Evolutionary conservation across 2,113 vertebrate species (phyloP).

Genomic region (Corvus moneduloides): DNA sequence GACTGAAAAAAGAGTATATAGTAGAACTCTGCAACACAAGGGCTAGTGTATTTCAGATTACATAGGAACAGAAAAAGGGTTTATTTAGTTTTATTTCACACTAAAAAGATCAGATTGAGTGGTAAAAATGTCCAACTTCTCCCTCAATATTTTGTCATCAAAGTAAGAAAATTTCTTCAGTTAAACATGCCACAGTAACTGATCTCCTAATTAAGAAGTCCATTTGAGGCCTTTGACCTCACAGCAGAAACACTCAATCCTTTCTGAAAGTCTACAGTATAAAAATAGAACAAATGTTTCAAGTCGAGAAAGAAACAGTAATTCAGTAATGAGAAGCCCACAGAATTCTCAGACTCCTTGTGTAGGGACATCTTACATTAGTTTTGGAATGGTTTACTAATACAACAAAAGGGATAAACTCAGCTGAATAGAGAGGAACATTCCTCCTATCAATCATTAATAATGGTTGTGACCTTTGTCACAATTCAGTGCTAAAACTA

Average conservation of each 20-base stretch:
- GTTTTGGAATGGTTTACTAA: background rate
- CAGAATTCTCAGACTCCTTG: background rate
- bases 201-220: background rate
- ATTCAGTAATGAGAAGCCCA: background rate
- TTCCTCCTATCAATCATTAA: background rate
- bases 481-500: background rate
- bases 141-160: background rate
- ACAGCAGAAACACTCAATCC: background rate
- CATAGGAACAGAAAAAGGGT: background rate
- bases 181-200: background rate
- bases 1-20: background rate
- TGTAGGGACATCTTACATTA: rapidly evolving
- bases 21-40: background rate
- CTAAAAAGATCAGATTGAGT: background rate
- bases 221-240: background rate
- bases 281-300: background rate
- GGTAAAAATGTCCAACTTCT: background rate
- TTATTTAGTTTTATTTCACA: background rate
- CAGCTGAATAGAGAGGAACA: rapidly evolving
- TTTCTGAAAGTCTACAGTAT: background rate
- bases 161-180: background rate
- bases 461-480: background rate
- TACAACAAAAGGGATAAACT: background rate
- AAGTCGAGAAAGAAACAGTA: background rate
- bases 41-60: background rate